phyloP scores from a whole-genome alignment of 2,797 vertebrate species.

The Acridotheres tristis region DNA sequence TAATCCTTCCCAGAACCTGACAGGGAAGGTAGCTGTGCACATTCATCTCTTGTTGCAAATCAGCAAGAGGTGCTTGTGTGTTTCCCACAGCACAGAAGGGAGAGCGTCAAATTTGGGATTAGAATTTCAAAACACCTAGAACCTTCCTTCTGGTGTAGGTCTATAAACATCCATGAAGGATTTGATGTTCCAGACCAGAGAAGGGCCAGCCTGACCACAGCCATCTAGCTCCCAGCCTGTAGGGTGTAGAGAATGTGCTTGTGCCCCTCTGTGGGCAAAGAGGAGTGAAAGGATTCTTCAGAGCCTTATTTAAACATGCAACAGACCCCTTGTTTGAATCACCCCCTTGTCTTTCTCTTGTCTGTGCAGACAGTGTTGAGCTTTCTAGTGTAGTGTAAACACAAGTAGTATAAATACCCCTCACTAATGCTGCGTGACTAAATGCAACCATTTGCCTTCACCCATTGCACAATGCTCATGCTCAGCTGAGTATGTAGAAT shows the following conservation, averaged over 20 bases:
- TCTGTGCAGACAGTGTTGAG: not conserved
- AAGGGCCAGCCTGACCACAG: not conserved
- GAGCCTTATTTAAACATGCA: not conserved
- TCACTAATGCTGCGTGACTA: not conserved
- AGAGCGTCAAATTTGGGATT: not conserved
- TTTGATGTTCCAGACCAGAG: not conserved
- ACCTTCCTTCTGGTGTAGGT: not conserved
- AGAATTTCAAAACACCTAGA: not conserved
- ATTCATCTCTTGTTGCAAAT: not conserved
- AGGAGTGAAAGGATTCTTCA: not conserved
- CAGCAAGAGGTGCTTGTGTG: not conserved
- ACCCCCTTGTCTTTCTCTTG: not conserved
- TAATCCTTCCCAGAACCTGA: conserved; percentile 1
- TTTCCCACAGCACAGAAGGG: not conserved
- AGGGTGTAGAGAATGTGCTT: not conserved
- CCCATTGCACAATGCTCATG: not conserved
- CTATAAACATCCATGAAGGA: not conserved
- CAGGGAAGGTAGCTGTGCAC: not conserved
- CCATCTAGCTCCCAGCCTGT: not conserved
- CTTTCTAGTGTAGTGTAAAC: not conserved
- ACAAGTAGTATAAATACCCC: not conserved
- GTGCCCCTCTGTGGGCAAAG: not conserved
- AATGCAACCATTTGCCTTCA: not conserved
- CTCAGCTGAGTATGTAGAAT: not conserved
- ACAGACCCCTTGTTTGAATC: not conserved